Base-by-base conservation (phyloP, 2,113 vertebrate genomes). In the Muntiacus reevesi region DNA sequence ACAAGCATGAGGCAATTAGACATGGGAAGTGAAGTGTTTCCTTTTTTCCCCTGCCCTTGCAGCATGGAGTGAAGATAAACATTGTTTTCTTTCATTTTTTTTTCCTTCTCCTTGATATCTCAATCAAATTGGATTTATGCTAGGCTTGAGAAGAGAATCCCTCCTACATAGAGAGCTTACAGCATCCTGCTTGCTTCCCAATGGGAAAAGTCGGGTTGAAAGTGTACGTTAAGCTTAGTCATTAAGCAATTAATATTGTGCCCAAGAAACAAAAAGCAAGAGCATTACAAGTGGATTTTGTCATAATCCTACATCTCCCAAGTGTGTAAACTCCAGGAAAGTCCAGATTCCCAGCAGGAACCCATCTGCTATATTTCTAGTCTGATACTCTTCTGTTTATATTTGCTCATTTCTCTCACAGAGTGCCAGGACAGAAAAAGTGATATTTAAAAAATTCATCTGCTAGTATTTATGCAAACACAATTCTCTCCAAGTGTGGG, bases 401-500 rank as follows among this genome's bases (percentile, higher is more conserved):
- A 87, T 97, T 98, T 98, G 95, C 91, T 98, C 96, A 94, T 98
- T 98, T 98, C 97, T 96, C 86, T 97, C 91, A 78, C 95, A 55
- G 83, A 93, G 94, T 97, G 98, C 98, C 97, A 97, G 94, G 59
- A 97, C 47, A 97, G 98, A 93, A 97, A 96, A 97, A 97, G 95
- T 54, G 98, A 95, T 97, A 97, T 98, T 97, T 98, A 0, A 98
- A 98, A 98, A 97, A 95, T 94, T 97, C 97, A 97, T 98, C 97
- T 98, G 98, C 98, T 98, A 52, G 93, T 98, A 97, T 97, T 98
- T 98, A 97, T 97, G 98, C 98, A 98, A 98, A 98, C 97, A 97
- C 79, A 86, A 67, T 97, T 90, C 93, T 97, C 83, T 97, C 98
- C 95, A 97, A 98, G 97, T 94, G 95, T 98, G 96, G 97, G 97